phyloP scores from a whole-genome alignment of 2,797 vertebrate species.

The Clarias platycephalus region DNA sequence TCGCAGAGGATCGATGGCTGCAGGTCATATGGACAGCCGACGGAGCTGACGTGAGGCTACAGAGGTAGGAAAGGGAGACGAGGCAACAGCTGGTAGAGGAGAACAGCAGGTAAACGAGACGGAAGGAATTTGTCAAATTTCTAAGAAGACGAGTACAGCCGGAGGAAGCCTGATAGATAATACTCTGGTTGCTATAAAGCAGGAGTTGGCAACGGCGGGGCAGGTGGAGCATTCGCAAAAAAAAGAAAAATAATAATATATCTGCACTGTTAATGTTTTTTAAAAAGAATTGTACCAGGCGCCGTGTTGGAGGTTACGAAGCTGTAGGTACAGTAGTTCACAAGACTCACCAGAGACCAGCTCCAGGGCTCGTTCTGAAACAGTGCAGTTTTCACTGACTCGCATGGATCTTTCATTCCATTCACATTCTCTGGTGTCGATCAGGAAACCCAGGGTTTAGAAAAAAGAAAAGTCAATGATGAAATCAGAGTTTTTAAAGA shows the following conservation, averaged over 20 bases:
- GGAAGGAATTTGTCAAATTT: conserved; percentile 5
- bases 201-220: not conserved
- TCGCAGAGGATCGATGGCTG: not conserved
- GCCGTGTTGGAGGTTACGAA: not conserved
- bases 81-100: conserved; percentile 28
- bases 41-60: not conserved
- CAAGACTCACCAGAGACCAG: not conserved
- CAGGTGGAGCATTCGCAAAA: not conserved
- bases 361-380: not conserved
- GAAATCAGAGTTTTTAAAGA: not conserved
- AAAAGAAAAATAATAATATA: not conserved
- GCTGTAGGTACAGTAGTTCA: not conserved
- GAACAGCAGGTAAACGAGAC: conserved; percentile 39
- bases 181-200: not conserved
- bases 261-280: not conserved
- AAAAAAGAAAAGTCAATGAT: not conserved
- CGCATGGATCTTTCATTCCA: not conserved
- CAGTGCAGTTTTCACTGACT: not conserved
- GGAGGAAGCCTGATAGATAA: conserved; percentile 14
- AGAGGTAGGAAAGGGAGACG: not conserved
- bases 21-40: not conserved
- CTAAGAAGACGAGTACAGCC: not conserved
- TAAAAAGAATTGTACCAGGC: not conserved
- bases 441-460: not conserved
- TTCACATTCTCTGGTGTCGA: not conserved